These are phyloP conservation scores for Drosophila sproati DNA, from an alignment of 1,140 invertebrate species.

Conservation along the genomic window DNA sequence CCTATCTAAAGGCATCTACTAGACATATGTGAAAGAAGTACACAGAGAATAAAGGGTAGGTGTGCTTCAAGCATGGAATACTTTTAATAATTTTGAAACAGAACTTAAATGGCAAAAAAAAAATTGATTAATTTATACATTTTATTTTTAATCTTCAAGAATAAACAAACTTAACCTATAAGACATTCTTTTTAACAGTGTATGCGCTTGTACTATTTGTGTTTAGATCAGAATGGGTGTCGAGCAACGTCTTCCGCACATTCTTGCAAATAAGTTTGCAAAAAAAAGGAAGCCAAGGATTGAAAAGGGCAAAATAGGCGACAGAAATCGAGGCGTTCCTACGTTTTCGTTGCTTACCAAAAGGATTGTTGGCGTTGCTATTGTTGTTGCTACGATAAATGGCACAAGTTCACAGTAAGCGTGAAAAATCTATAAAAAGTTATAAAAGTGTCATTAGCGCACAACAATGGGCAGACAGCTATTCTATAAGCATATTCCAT, in stretches of 20 bases:
- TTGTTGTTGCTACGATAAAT: slow-evolving; percentile 63
- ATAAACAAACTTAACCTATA: too few relatives aligned
- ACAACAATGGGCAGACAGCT: slow-evolving; percentile 61
- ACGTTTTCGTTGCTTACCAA: slow-evolving; percentile 53
- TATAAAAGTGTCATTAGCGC: slow-evolving; percentile 83
- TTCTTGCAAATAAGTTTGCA: slow-evolving; percentile 74
- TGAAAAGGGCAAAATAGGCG: slow-evolving; percentile 55
- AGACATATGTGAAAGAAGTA: neutral
- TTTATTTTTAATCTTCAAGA: too few relatives aligned
- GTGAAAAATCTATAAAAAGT: slow-evolving; percentile 82
- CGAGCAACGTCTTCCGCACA: slow-evolving; percentile 61
- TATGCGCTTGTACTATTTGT: slow-evolving; percentile 28
- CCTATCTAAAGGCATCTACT: slow-evolving; percentile 17
- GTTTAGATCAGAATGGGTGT: slow-evolving; percentile 30
- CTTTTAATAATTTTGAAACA: too few relatives aligned
- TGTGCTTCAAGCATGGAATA: too few relatives aligned
- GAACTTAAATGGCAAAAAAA: too few relatives aligned
- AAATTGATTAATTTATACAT: too few relatives aligned
- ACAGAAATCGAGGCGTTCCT: slow-evolving; percentile 3
- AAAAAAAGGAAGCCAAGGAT: slow-evolving; percentile 41
- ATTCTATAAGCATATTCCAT: slow-evolving; percentile 2
- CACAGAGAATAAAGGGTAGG: too few relatives aligned
- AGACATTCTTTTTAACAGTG: neutral
- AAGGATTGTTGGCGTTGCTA: slow-evolving; percentile 70
- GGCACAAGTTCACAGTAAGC: slow-evolving; percentile 75